Percentiles rank a stretch among this genome's conserved stretches.
Conservation (phyloP, 64 coral and sea anemone species). For the Porites lutea region DNA sequence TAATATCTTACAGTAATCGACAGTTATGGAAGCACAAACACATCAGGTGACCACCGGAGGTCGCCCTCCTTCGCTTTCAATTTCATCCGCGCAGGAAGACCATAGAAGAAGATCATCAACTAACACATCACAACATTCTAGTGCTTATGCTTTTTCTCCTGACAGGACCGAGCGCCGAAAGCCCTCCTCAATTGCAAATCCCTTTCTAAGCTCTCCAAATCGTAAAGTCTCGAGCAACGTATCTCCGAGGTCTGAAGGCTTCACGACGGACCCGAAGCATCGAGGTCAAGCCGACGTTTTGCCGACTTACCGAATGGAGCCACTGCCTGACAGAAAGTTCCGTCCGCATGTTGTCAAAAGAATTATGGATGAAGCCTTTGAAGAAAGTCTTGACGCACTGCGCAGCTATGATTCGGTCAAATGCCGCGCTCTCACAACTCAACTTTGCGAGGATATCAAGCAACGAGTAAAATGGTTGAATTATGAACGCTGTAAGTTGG, state of each 20-base stretch:
- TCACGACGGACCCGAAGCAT: background rate
- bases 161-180: conserved; percentile 49
- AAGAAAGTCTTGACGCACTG: conserved; percentile 73
- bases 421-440: conserved; percentile 69
- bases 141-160: conserved; percentile 10
- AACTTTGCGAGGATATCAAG: conserved; percentile 90
- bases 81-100: background rate
- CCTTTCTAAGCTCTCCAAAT: conserved; percentile 23
- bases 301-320: conserved; percentile 74
- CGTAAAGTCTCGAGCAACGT: conserved; percentile 27
- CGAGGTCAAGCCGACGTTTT: conserved; percentile 20
- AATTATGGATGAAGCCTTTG: conserved; percentile 83
- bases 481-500: conserved; percentile 83
- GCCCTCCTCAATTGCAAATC: conserved; percentile 29
- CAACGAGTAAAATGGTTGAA: conserved; percentile 93
- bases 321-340: conserved; percentile 69
- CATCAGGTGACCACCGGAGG: background rate
- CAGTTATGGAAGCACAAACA: background rate
- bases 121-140: conserved; percentile 21
- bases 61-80: conserved; percentile 1
- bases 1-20: background rate
- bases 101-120: conserved; percentile 2
- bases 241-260: conserved; percentile 23
- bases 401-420: conserved; percentile 74
- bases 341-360: conserved; percentile 74